Evolutionary conservation across 2,113 vertebrate genomes (phyloP).

Genomic region (Coptodon rendalli): DNA sequence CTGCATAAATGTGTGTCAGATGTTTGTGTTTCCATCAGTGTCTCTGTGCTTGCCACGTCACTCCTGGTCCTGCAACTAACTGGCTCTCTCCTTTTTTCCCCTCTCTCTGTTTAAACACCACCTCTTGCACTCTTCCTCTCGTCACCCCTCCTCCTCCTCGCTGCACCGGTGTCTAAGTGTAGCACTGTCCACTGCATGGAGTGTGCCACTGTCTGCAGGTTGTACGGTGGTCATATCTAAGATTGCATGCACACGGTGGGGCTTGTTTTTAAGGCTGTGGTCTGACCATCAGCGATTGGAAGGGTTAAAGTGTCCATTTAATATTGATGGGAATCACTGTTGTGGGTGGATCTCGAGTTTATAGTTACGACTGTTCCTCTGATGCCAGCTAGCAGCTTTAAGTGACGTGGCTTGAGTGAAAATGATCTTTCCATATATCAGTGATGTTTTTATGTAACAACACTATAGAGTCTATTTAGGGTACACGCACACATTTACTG

Average conservation of each 20-base stretch:
- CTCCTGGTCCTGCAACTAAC: conserved; percentile 53
- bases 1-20: not conserved
- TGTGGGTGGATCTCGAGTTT: not conserved
- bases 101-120: conserved; percentile 24
- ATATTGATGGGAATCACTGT: not conserved
- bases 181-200: conserved; percentile 63
- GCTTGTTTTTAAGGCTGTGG: not conserved
- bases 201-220: conserved; percentile 62
- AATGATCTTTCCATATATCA: not conserved
- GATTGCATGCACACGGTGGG: conserved; percentile 36
- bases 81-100: conserved; percentile 43
- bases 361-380: not conserved
- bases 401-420: conserved; percentile 24
- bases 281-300: not conserved
- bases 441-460: not conserved
- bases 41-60: conserved; percentile 56
- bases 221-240: conserved; percentile 34
- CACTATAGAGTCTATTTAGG: not conserved
- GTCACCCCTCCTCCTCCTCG: not conserved
- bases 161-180: conserved; percentile 49
- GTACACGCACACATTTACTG: not conserved
- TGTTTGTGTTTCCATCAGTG: conserved; percentile 26
- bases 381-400: not conserved
- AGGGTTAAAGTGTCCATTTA: not conserved
- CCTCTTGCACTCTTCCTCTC: not conserved